Evolutionary conservation across 2,113 vertebrate genomes (phyloP), one percentile per base, ranked within the genome.

Genomic region (Rhinopomastus cyanomelas): DNA sequence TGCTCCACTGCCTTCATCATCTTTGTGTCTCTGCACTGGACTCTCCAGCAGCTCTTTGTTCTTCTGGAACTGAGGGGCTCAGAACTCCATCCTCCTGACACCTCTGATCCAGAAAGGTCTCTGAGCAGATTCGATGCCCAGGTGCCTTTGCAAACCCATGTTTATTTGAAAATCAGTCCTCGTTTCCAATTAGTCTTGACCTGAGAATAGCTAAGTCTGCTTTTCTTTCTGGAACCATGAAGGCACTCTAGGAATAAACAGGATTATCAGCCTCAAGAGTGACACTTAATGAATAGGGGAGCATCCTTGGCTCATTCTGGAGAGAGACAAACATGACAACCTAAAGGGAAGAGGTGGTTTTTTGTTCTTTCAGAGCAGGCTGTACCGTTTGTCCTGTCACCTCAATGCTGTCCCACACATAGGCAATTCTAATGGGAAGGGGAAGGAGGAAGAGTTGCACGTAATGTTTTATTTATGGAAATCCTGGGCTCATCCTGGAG

Each of bases 391-490:
- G 51, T 62, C 4, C 0, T 86, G 73, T 87, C 83, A 85, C 84
- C 69, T 62, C 86, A 79, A 62, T 90, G 25, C 86, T 51, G 3
- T 34, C 71, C 39, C 71, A 37, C 52, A 59, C 9, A 12, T 79
- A 51, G 1, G 22, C 37, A 85, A 21, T 76, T 92, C 67, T 67
- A 39, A 89, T 59, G 90, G 82, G 52, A 78, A 94, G 92, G 81
- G 49, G 59, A 89, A 85, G 83, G 72, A 62, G 49, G 64, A 91
- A 68, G 77, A 85, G 37, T 88, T 86, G 51, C 29, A 48, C 92
- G 88, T 88, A 87, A 93, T 92, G 44, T 77, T 95, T 87, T 90
- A 85, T 95, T 95, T 93, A 81, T 93, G 60, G 81, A 85, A 85
- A 89, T 82, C 71, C 55, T 87, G 34, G 55, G 57, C 73, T 84